phyloP scores from a whole-genome alignment of 1,140 invertebrate species.

The Drosophila arawakana region DNA sequence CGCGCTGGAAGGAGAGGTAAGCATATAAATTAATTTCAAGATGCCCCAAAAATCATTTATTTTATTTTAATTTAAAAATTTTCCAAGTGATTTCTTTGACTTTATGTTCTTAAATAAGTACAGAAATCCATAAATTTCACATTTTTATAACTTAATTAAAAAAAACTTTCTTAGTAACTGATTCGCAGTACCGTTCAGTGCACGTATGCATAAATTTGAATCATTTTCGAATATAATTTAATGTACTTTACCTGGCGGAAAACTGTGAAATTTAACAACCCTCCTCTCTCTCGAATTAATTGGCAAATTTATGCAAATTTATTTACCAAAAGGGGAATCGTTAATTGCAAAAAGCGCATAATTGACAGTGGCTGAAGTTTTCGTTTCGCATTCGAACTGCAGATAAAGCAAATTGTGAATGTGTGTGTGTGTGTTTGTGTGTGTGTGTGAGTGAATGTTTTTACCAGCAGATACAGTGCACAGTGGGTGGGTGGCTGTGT shows the following conservation, averaged over 20 bases:
- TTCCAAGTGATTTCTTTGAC: too few species aligned
- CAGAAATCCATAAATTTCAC: neutral
- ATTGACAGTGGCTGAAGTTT: conserved; percentile 69
- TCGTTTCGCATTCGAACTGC: conserved; percentile 29
- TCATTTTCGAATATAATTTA: neutral
- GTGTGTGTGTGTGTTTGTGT: conserved; percentile 15
- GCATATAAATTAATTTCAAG: neutral
- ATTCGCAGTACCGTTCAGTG: conserved; percentile 3
- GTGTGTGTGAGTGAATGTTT: conserved; percentile 21
- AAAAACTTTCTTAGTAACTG: neutral
- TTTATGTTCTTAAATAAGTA: neutral
- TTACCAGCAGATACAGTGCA: neutral
- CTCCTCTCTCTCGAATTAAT: conserved; percentile 4
- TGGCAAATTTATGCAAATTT: conserved; percentile 63
- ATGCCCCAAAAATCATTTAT: too few species aligned
- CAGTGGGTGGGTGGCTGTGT: conserved; percentile 17
- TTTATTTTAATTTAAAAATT: too few species aligned
- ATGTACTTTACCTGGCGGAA: conserved; percentile 17
- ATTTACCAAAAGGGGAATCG: conserved; percentile 52
- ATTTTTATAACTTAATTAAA: neutral
- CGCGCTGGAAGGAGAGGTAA: conserved; percentile 88
- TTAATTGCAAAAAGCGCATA: conserved; percentile 75
- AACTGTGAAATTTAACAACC: conserved; percentile 29
- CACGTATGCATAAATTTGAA: conserved; percentile 8
- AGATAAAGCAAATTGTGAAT: conserved; percentile 66